Conservation (phyloP, 2,888 invertebrate genomes). For the Erynnis tages region DNA sequence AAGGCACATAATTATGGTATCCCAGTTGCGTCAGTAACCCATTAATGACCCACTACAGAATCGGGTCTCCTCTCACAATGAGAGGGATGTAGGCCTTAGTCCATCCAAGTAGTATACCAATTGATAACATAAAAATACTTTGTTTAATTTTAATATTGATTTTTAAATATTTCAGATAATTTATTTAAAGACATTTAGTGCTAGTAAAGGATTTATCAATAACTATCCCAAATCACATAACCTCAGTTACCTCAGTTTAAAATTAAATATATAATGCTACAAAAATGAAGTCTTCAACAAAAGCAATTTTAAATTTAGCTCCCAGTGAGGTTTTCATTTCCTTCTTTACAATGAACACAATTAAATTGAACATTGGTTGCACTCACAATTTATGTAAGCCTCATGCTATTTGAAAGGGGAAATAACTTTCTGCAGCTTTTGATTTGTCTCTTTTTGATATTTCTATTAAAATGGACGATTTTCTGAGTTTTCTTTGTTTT, state of each 20-base stretch:
- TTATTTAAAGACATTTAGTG: too few species aligned
- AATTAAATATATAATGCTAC: not conserved
- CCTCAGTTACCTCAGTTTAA: not conserved
- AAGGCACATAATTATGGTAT: too few species aligned
- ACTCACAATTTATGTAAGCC: conserved; percentile 6
- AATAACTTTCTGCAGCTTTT: conserved; percentile 9
- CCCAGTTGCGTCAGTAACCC: too few species aligned
- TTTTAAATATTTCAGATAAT: too few species aligned
- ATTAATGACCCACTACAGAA: too few species aligned
- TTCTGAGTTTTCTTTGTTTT: not conserved
- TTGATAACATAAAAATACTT: too few species aligned
- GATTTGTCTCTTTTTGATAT: conserved; percentile 2
- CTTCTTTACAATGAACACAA: conserved; percentile 15
- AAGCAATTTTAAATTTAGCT: not conserved
- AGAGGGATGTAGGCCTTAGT: too few species aligned
- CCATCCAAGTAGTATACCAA: too few species aligned
- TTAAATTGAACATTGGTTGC: conserved; percentile 17
- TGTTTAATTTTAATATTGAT: too few species aligned
- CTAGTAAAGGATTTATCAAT: too few species aligned
- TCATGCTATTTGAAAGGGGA: conserved; percentile 15
- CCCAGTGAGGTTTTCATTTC: conserved; percentile 9
- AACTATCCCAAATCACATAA: too few species aligned
- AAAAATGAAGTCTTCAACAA: not conserved
- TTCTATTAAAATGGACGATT: conserved; percentile 1
- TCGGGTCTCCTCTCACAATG: too few species aligned